These are phyloP conservation scores for Theretra japonica DNA, from an alignment of 2,888 invertebrate genomes.

Conservation along the genomic window DNA sequence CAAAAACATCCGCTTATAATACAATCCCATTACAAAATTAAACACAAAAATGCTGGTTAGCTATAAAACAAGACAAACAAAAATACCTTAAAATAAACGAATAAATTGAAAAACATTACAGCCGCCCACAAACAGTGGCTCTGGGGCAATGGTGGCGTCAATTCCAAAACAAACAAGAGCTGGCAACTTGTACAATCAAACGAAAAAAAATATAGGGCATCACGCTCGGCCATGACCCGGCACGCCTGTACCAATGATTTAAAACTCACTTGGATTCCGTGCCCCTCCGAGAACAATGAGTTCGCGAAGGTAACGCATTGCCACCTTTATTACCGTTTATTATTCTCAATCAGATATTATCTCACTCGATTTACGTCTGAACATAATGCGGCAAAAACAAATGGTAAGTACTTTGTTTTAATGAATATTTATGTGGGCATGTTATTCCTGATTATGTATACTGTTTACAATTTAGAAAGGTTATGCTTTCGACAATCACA, in stretches of 20 bases:
- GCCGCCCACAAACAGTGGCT: slow-evolving; percentile 4
- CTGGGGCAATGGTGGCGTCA: slow-evolving; percentile 19
- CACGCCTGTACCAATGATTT: slow-evolving; percentile 27
- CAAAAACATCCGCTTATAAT: slow-evolving; percentile 5
- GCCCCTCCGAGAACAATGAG: neutral
- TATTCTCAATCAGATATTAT: neutral
- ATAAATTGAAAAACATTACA: slow-evolving; percentile 29
- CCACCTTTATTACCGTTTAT: neutral
- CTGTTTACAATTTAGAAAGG: too few relatives aligned
- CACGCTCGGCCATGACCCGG: slow-evolving; percentile 41
- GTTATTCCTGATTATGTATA: neutral
- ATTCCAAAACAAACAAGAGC: slow-evolving; percentile 39
- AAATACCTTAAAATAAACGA: slow-evolving; percentile 26
- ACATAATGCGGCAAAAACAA: neutral
- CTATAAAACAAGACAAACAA: slow-evolving; percentile 25
- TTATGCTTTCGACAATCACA: too few relatives aligned
- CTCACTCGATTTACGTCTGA: neutral
- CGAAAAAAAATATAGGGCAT: slow-evolving; percentile 41
- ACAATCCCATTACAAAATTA: slow-evolving; percentile 21
- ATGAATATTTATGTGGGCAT: neutral
- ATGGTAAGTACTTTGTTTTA: neutral
- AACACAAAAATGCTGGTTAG: slow-evolving; percentile 26
- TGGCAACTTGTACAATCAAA: slow-evolving; percentile 42
- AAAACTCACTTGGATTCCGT: slow-evolving; percentile 22
- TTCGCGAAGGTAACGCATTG: neutral